phyloP scores from a whole-genome alignment of 1,140 invertebrate genomes.

The Portunus trituberculatus region DNA sequence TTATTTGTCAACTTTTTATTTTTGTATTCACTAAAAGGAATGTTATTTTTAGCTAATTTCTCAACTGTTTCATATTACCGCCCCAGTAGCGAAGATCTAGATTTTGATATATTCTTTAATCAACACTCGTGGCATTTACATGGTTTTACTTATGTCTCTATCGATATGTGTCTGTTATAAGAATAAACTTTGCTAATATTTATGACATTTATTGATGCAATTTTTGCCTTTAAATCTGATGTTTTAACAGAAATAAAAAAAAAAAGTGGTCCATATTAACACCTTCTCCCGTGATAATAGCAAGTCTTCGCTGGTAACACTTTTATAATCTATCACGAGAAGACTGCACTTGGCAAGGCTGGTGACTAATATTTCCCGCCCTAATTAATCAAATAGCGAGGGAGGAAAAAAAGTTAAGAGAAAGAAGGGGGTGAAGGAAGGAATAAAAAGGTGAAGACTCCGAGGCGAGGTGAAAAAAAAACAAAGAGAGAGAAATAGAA shows the following conservation, averaged over 20 bases:
- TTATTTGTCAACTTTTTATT: slow-evolving; percentile 1
- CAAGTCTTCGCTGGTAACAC: too few relatives aligned
- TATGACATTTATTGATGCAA: background rate
- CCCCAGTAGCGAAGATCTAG: background rate
- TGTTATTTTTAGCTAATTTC: slow-evolving; percentile 18
- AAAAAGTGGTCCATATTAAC: slow-evolving; percentile 24
- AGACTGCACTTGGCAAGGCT: too few relatives aligned
- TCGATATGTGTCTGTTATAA: background rate
- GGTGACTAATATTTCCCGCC: too few relatives aligned
- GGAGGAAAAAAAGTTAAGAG: too few relatives aligned
- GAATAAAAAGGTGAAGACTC: too few relatives aligned
- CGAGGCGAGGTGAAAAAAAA: too few relatives aligned
- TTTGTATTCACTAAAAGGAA: slow-evolving; percentile 34
- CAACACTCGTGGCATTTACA: background rate
- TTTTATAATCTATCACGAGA: too few relatives aligned
- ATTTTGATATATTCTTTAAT: background rate
- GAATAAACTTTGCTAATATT: slow-evolving; percentile 4
- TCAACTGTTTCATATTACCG: too few relatives aligned
- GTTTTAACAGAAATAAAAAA: background rate
- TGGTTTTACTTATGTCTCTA: background rate
- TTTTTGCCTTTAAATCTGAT: slow-evolving; percentile 36
- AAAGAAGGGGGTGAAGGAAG: too few relatives aligned
- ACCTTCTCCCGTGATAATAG: too few relatives aligned
- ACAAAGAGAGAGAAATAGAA: too few relatives aligned
- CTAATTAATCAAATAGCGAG: too few relatives aligned